Percentiles rank a stretch among this genome's conserved stretches.
Conservation (phyloP, 1,140 invertebrate species). For the Hypothenemus hampei region DNA sequence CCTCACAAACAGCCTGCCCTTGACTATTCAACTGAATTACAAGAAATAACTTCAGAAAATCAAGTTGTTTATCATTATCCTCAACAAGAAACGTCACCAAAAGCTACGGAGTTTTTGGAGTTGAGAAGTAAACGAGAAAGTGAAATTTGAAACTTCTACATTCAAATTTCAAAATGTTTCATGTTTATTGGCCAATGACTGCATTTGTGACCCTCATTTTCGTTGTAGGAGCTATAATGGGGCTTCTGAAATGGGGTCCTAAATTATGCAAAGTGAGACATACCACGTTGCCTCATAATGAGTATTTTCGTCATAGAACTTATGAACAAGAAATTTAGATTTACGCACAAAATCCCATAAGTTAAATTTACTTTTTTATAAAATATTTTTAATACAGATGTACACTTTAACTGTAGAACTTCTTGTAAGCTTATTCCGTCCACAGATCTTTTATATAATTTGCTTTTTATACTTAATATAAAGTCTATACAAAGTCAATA, state of each 20-base stretch:
- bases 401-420: too few relatives aligned
- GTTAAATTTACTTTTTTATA: too few relatives aligned
- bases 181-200: slow-evolving; percentile 56
- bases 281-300: slow-evolving; percentile 49
- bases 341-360: too few relatives aligned
- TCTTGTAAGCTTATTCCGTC: too few relatives aligned
- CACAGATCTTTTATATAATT: too few relatives aligned
- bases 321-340: slow-evolving; percentile 57
- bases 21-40: slow-evolving; percentile 69
- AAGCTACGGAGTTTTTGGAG: slow-evolving; percentile 61
- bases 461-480: too few relatives aligned
- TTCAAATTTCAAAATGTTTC: slow-evolving; percentile 34
- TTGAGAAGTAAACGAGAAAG: slow-evolving; percentile 70
- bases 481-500: too few relatives aligned
- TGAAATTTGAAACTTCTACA: slow-evolving; percentile 61
- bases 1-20: slow-evolving; percentile 78
- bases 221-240: slow-evolving; percentile 66
- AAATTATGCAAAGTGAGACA: slow-evolving; percentile 63
- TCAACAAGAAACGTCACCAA: slow-evolving; percentile 31
- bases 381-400: too few relatives aligned
- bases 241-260: slow-evolving; percentile 66
- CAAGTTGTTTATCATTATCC: slow-evolving; percentile 42
- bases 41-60: slow-evolving; percentile 42
- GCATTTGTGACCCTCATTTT: slow-evolving; percentile 64
- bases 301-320: slow-evolving; percentile 55